phyloP scores from a whole-genome alignment of 2,888 invertebrate genomes.

The Morpho achilles region DNA sequence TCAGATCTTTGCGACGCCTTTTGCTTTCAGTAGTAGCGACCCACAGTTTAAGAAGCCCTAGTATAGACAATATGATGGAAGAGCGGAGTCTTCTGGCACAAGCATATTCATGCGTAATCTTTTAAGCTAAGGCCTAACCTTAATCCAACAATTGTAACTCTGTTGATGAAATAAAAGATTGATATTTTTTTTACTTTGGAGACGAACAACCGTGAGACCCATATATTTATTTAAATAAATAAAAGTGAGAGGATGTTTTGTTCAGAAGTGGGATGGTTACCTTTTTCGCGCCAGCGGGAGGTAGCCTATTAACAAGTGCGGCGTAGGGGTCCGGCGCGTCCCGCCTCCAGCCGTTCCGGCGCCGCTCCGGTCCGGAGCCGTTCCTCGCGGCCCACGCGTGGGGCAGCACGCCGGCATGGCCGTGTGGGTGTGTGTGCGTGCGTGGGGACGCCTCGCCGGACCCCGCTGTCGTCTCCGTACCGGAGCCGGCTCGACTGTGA shows the following conservation, averaged over 20 bases:
- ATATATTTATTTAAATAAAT: too few species aligned
- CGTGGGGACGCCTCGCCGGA: conserved; percentile 26
- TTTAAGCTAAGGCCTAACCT: too few species aligned
- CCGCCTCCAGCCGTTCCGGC: conserved; percentile 30
- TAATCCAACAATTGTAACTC: too few species aligned
- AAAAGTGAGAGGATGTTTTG: not conserved
- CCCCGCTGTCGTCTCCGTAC: conserved; percentile 48
- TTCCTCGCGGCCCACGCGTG: conserved; percentile 27
- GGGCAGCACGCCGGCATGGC: conserved; percentile 25
- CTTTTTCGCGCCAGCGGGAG: conserved; percentile 67
- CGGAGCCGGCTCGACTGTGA: conserved; percentile 57
- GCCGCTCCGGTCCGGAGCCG: conserved; percentile 24
- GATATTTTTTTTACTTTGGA: too few species aligned
- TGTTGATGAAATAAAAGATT: too few species aligned
- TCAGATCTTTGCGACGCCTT: too few species aligned
- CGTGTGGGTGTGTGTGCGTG: conserved; percentile 3
- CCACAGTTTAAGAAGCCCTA: too few species aligned
- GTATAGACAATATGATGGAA: too few species aligned
- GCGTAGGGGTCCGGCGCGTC: conserved; percentile 61
- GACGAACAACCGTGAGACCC: too few species aligned
- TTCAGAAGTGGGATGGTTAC: conserved; percentile 32
- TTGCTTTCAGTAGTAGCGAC: too few species aligned
- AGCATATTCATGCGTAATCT: too few species aligned
- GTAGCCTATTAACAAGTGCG: conserved; percentile 63
- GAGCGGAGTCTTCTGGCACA: too few species aligned